Conservation (phyloP, 2,797 vertebrate genomes). For the Pachyuromys duprasi region DNA sequence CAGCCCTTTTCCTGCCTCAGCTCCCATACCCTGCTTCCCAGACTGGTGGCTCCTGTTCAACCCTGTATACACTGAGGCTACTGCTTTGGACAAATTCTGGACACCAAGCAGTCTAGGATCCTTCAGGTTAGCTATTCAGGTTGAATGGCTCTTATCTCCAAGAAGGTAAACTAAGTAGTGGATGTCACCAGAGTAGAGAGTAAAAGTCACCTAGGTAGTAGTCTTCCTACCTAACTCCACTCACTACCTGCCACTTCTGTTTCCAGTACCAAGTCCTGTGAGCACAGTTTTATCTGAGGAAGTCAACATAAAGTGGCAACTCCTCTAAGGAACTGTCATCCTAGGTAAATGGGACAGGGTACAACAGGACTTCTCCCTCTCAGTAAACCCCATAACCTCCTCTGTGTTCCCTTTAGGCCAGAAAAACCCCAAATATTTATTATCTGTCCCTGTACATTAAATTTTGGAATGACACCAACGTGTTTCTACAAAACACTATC, state of each 20-base stretch:
- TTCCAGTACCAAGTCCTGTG: background rate
- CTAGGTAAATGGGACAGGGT: background rate
- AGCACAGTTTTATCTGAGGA: background rate
- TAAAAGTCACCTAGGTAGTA: background rate
- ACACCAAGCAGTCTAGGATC: background rate
- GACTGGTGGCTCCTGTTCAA: background rate
- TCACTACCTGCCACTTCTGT: background rate
- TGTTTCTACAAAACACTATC: background rate
- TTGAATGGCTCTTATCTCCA: background rate
- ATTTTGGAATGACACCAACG: background rate
- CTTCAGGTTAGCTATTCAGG: background rate
- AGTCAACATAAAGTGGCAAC: background rate
- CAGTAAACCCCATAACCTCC: background rate
- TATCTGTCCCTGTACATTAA: background rate
- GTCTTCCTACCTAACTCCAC: background rate
- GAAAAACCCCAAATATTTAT: constrained; percentile 13
- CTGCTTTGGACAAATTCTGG: background rate
- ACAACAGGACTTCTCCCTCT: background rate
- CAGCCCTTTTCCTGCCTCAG: background rate
- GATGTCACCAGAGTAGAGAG: background rate
- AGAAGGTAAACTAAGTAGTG: background rate
- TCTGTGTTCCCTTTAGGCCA: background rate
- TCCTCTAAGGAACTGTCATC: background rate
- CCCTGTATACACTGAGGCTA: background rate
- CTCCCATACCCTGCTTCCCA: background rate